A percentile compares a stretch with the other conserved stretches of the same genome.
Conservation (phyloP, 2,888 invertebrate genomes). For the Ligdia adustata region DNA sequence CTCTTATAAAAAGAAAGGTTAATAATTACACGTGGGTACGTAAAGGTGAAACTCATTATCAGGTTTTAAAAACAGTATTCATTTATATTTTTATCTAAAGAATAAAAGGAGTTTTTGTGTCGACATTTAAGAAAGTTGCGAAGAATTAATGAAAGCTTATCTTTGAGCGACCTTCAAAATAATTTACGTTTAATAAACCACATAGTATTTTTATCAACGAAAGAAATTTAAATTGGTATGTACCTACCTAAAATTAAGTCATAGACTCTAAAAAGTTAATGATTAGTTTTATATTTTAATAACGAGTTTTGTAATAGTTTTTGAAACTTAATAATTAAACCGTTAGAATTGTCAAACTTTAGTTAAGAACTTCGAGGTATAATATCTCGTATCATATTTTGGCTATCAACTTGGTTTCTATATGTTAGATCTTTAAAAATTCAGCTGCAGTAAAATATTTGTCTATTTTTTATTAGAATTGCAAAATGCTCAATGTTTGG, state of each 20-base stretch:
- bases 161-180: background rate
- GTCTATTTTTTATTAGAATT: too few species aligned
- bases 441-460: too few species aligned
- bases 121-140: conserved; percentile 14
- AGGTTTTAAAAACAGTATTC: conserved; percentile 6
- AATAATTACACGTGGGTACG: conserved; percentile 18
- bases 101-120: conserved; percentile 2
- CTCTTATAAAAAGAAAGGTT: conserved; percentile 24
- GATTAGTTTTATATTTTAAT: background rate
- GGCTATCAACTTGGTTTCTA: too few species aligned
- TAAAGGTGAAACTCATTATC: conserved; percentile 22
- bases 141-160: conserved; percentile 3
- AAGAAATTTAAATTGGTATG: too few species aligned
- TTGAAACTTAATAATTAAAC: background rate
- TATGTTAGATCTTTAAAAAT: too few species aligned
- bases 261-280: too few species aligned
- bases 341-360: background rate
- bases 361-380: background rate
- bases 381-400: too few species aligned
- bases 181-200: too few species aligned
- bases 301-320: background rate
- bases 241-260: too few species aligned
- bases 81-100: conserved; percentile 3
- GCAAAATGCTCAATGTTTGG: too few species aligned
- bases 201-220: background rate